Evolutionary conservation across 2,888 invertebrate species (phyloP), one percentile per base, ranked within the genome.

Genomic region (Nomada ruficornis): DNA sequence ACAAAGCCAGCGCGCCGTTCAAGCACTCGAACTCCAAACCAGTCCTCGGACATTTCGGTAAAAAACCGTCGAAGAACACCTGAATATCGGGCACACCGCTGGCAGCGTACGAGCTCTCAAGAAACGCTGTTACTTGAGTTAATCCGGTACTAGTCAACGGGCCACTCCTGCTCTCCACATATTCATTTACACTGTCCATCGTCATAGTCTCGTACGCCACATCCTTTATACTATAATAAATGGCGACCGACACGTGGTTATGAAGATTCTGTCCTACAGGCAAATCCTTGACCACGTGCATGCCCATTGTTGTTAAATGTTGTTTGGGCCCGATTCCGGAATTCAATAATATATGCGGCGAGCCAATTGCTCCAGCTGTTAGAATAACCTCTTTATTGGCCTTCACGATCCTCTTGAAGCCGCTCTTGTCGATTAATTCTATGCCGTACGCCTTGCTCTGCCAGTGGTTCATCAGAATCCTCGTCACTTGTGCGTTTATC

Each of bases 361-460:
- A 94, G 0, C 94, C 95, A 26, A 95, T 93, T 1, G 95, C 93
- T 15, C 95, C 95, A 7, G 95, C 95, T 1, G 95, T 94, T 71
- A 95, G 80, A 68, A 95, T 94, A 0, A 95, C 92, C 87, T 96
- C 95, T 82, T 94, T 95, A 69, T 90, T 94, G 23, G 91, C 94
- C 57, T 89, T 93, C 36, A 95, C 92, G 70, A 92, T 86, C 78
- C 94, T 91, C 74, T 84, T 91, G 20, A 87, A 86, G 0, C 94
- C 94, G 57, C 90, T 91, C 50, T 92, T 92, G 74, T 94, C 94
- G 59, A 93, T 87, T 36, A 95, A 90, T 80, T 95, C 92, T 2
- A 95, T 92, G n/a, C 95, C 95, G 26, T 96, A 95, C 0, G 97
- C 97, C 79, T 86, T 90, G 20, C 69, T 70, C 9, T 85, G 83